Evolutionary conservation across 2,113 vertebrate species (phyloP), one percentile per base, ranked within the genome.

Genomic region (Sinocyclocheilus maitianheensis): DNA sequence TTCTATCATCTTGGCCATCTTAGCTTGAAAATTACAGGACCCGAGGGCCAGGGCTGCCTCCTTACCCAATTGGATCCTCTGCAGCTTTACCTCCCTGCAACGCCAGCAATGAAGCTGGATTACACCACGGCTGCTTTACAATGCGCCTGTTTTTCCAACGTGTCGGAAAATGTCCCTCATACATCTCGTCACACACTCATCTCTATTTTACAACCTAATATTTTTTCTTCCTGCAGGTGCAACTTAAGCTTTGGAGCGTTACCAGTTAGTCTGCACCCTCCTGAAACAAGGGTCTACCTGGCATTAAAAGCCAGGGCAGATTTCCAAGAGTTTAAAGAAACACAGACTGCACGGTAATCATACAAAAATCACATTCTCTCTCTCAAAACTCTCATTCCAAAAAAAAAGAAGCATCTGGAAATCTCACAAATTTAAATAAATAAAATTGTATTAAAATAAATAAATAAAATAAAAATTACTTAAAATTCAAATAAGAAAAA

Each of bases 21-120:
- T 83, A 53, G 81, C 91, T 89, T 93, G 93, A 92, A 94, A 91
- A 94, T 91, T 77, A 94, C 87, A 93, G 90, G 89, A 90, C 92
- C 92, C 71, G 82, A 20, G 83, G 79, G 30, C 0, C 40, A 46
- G 83, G 43, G 79, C 85, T 84, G 43, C 53, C 48, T 90, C 86
- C 65, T 88, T 85, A 84, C 78, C 63, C 67, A 60, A 60, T 53
- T 77, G 77, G 63, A 74, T 63, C 22, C 58, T 79, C 71, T 83
- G 55, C 60, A 40, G 55, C 71, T 10, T 81, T n/a, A 67, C 3
- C 58, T 53, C n/a, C 58, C 65, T 53, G 34, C 16, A 86, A 60
- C 3, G 24, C 16, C 77, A 58, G 77, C 65, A 51, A 48, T 72
- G 34, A 16, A 62, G 65, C 77, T 72, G 51, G 53, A 74, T 81